Evolutionary conservation across 2,797 vertebrate species (phyloP).

Genomic region (Knipowitschia caucasica): DNA sequence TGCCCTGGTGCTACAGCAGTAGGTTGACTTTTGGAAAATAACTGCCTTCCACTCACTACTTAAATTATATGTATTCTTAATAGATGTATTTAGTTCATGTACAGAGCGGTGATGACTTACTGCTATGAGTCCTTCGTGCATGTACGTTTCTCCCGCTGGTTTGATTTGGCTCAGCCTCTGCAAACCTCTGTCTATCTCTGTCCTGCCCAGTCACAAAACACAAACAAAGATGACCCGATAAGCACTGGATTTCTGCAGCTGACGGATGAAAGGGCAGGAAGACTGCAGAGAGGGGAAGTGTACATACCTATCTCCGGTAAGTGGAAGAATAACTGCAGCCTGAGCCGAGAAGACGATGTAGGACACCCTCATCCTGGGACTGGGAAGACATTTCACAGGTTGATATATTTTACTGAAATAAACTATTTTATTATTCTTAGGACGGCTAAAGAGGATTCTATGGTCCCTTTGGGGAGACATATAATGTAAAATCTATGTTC

Average conservation of each 20-base stretch:
- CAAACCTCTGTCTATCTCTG: conserved; percentile 82
- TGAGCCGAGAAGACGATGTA: conserved; percentile 77
- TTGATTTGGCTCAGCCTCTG: conserved; percentile 76
- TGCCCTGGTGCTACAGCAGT: no score
- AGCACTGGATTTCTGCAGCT: conserved; percentile 3
- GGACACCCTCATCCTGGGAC: conserved; percentile 68
- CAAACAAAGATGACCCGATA: conserved; percentile 8
- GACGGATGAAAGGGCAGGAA: neutral
- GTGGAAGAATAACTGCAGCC: conserved; percentile 75
- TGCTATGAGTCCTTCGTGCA: conserved; percentile 88
- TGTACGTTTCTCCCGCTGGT: conserved; percentile 90
- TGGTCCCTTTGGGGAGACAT: no score
- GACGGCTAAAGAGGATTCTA: no score
- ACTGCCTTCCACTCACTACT: no score
- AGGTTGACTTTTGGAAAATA: no score
- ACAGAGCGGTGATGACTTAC: no score
- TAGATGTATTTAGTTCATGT: no score
- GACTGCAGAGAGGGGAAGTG: neutral
- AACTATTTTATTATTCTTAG: no score
- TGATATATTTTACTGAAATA: no score
- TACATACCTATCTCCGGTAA: conserved; percentile 85
- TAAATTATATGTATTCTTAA: no score
- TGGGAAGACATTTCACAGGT: conserved; percentile 43
- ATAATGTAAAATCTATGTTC: no score
- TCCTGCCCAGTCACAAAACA: conserved; percentile 38